Evolutionary conservation across 1,140 invertebrate species (phyloP).

Genomic region (Mylabris phalerata): DNA sequence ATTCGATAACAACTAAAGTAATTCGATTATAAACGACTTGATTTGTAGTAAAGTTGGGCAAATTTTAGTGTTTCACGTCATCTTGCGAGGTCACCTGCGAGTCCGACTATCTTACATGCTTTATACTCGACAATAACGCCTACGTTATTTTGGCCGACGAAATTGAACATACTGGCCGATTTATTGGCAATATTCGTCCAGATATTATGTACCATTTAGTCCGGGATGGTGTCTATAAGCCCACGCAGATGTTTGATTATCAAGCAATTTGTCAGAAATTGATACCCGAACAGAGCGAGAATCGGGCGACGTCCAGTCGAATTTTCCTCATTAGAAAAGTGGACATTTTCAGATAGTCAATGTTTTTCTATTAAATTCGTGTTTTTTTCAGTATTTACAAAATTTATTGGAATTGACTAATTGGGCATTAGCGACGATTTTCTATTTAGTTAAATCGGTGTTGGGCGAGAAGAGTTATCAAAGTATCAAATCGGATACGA

Average conservation of each 20-base stretch:
- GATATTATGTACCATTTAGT: conserved; percentile 73
- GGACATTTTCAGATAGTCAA: neutral
- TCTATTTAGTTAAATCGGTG: conserved; percentile 22
- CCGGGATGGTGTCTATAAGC: conserved; percentile 66
- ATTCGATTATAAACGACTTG: neutral
- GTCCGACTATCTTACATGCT: conserved; percentile 69
- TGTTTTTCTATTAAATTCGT: neutral
- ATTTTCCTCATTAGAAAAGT: neutral
- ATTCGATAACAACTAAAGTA: conserved; percentile 58
- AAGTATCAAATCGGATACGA: conserved; percentile 28
- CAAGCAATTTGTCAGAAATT: conserved; percentile 68
- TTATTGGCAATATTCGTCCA: conserved; percentile 76
- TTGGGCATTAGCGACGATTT: conserved; percentile 11
- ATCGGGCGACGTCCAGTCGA: neutral
- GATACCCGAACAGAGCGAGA: conserved; percentile 12
- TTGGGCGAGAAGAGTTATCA: conserved; percentile 14
- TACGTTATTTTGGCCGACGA: conserved; percentile 72
- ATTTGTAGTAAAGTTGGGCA: conserved; percentile 10
- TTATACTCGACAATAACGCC: conserved; percentile 82
- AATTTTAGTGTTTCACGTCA: conserved; percentile 48
- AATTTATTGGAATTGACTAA: conserved; percentile 21
- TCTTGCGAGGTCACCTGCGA: conserved; percentile 55
- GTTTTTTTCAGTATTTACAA: conserved; percentile 19
- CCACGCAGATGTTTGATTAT: conserved; percentile 76
- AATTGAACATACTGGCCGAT: conserved; percentile 61